Percentiles rank a stretch among this genome's conserved stretches.
Conservation (phyloP, 2,888 invertebrate genomes). For the Ashinkailepas kermadecensis region DNA sequence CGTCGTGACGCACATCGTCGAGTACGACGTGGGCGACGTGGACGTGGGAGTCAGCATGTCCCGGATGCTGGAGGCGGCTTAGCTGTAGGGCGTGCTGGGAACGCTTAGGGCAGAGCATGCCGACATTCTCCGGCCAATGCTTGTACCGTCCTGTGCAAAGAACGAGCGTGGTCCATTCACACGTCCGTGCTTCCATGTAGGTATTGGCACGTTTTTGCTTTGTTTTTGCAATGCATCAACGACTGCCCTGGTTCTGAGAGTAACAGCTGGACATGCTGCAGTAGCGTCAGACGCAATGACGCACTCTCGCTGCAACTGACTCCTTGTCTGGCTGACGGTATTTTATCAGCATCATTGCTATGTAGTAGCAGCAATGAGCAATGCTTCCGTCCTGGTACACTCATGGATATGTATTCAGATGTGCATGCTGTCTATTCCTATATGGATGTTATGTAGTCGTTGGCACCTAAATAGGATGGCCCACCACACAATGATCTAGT, state of each 20-base stretch:
- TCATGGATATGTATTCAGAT: not conserved
- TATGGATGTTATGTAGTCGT: not conserved
- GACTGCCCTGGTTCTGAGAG: not conserved
- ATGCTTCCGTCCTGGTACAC: not conserved
- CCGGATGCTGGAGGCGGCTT: not conserved
- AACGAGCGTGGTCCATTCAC: too few relatives aligned
- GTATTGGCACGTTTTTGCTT: not conserved
- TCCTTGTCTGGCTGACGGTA: too few relatives aligned
- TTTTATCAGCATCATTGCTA: too few relatives aligned
- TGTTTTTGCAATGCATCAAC: not conserved
- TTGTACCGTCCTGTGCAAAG: too few relatives aligned
- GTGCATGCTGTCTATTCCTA: not conserved
- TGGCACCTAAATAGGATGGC: not conserved
- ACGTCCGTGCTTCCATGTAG: not conserved
- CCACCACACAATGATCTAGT: not conserved
- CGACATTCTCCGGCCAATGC: too few relatives aligned
- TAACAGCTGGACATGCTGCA: not conserved
- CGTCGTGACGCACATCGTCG: constrained; percentile 17
- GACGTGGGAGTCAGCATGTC: constrained; percentile 1
- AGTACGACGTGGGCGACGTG: constrained; percentile 6
- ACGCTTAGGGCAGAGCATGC: too few relatives aligned
- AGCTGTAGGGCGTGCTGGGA: not conserved
- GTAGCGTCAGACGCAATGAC: not conserved
- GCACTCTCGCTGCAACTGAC: not conserved
- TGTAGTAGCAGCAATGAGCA: too few relatives aligned